These are phyloP conservation scores for Nomada lathburiana DNA, from an alignment of 2,888 invertebrate species.

Conservation along the genomic window DNA sequence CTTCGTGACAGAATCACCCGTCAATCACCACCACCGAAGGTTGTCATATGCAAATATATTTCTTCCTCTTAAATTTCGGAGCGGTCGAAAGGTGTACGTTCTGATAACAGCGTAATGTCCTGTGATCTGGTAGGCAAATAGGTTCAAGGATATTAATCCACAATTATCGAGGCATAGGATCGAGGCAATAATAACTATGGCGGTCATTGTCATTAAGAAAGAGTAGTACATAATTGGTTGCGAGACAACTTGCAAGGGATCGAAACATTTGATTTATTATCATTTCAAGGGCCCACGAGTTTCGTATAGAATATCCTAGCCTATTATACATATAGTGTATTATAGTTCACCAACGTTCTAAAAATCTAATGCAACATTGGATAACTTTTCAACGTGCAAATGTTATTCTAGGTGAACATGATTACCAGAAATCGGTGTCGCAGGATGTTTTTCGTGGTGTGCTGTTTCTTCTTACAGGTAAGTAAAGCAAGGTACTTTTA, in stretches of 20 bases:
- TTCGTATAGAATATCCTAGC: too few species aligned
- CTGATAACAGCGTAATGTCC: background rate
- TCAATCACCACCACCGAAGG: conserved; percentile 1
- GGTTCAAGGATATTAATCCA: background rate
- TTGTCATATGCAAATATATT: conserved; percentile 8
- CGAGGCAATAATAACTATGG: too few species aligned
- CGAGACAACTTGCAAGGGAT: too few species aligned
- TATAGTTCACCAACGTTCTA: background rate
- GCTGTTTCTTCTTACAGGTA: conserved; percentile 57
- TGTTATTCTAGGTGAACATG: conserved; percentile 59
- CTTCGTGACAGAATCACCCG: conserved; percentile 16
- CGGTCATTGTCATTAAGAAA: background rate
- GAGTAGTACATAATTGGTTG: too few species aligned
- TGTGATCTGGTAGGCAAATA: too few species aligned
- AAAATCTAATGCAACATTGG: background rate
- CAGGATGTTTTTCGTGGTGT: conserved; percentile 32
- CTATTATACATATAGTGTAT: background rate
- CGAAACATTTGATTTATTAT: too few species aligned
- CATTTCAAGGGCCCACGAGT: too few species aligned
- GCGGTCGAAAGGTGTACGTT: background rate
- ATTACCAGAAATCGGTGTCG: conserved; percentile 50
- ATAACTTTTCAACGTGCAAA: background rate
- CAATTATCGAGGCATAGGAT: background rate
- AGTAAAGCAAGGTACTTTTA: conserved; percentile 9
- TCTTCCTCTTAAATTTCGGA: conserved; percentile 8